Evolutionary conservation across 1,140 invertebrate species (phyloP).

Genomic region (Solen grandis): DNA sequence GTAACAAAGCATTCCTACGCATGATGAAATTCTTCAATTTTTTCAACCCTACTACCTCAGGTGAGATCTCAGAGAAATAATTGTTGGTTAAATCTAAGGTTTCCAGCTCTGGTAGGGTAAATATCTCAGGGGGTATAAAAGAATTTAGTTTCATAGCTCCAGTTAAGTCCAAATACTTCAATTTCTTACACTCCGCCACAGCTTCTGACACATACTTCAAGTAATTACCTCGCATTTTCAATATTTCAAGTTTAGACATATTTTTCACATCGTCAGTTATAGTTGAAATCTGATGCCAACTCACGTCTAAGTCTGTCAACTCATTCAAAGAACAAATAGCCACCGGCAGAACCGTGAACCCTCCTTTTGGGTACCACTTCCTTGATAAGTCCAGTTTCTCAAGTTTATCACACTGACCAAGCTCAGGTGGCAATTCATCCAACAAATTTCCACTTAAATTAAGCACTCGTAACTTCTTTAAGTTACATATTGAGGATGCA

Average conservation of each 20-base stretch:
- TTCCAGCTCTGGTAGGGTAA: constrained; percentile 69
- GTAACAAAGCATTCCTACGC: constrained; percentile 73
- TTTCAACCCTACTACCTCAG: constrained; percentile 68
- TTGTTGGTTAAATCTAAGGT: constrained; percentile 76
- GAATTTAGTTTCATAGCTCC: constrained; percentile 74
- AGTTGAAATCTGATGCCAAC: constrained; percentile 75
- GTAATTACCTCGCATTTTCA: constrained; percentile 74
- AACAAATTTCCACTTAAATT: constrained; percentile 73
- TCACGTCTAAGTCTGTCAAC: constrained; percentile 70
- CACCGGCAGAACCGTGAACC: constrained; percentile 66
- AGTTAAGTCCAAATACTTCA: constrained; percentile 70
- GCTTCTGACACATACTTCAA: constrained; percentile 68
- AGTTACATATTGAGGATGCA: constrained; percentile 67
- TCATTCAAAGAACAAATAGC: constrained; percentile 69
- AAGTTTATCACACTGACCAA: constrained; percentile 66
- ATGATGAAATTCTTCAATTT: constrained; percentile 72
- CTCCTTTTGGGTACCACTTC: constrained; percentile 74
- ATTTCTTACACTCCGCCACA: constrained; percentile 67
- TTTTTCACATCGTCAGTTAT: constrained; percentile 72
- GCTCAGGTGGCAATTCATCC: constrained; percentile 63
- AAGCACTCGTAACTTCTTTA: constrained; percentile 66
- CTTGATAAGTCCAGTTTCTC: constrained; percentile 72
- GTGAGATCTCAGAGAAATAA: constrained; percentile 75
- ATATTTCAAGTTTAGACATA: constrained; percentile 65
- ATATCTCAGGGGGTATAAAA: constrained; percentile 70